Conservation (phyloP, 1,140 invertebrate genomes). For the Monochamus saltuarius region DNA sequence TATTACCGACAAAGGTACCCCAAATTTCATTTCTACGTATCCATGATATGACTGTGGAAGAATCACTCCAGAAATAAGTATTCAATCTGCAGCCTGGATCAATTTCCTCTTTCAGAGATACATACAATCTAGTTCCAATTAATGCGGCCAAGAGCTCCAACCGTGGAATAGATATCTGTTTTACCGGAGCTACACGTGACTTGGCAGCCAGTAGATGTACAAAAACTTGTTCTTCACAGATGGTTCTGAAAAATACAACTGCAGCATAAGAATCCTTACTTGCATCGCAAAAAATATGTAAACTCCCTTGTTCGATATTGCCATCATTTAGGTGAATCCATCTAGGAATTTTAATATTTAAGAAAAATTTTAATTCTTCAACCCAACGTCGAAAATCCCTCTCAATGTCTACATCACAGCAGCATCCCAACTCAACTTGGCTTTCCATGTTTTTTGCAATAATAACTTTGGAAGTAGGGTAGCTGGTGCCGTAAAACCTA, state of each 20-base stretch:
- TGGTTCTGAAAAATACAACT: conserved; percentile 17
- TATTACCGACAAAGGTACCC: conserved; percentile 41
- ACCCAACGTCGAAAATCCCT: conserved; percentile 18
- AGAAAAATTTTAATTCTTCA: conserved; percentile 17
- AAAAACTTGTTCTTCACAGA: neutral
- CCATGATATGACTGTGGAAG: conserved; percentile 40
- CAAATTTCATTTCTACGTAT: conserved; percentile 31
- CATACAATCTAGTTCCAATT: conserved; percentile 1
- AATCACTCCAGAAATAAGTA: conserved; percentile 29
- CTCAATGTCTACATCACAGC: conserved; percentile 9
- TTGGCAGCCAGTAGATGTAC: conserved; percentile 21
- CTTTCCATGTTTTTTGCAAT: conserved; percentile 15
- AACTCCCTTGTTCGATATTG: conserved; percentile 8
- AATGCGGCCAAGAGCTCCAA: conserved; percentile 23
- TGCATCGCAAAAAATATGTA: no score
- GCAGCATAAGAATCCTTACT: conserved; percentile 10
- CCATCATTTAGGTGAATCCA: conserved; percentile 18
- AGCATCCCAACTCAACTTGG: conserved; percentile 16
- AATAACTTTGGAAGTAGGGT: conserved; percentile 21
- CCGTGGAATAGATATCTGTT: conserved; percentile 24
- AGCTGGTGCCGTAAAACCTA: conserved; percentile 1
- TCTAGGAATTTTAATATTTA: conserved; percentile 20
- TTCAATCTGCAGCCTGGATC: neutral
- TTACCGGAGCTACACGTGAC: conserved; percentile 28
- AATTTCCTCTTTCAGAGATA: conserved; percentile 19